Evolutionary conservation across 1,140 invertebrate genomes (phyloP), one percentile per base, ranked within the genome.

Genomic region (Homalodisca vitripennis): DNA sequence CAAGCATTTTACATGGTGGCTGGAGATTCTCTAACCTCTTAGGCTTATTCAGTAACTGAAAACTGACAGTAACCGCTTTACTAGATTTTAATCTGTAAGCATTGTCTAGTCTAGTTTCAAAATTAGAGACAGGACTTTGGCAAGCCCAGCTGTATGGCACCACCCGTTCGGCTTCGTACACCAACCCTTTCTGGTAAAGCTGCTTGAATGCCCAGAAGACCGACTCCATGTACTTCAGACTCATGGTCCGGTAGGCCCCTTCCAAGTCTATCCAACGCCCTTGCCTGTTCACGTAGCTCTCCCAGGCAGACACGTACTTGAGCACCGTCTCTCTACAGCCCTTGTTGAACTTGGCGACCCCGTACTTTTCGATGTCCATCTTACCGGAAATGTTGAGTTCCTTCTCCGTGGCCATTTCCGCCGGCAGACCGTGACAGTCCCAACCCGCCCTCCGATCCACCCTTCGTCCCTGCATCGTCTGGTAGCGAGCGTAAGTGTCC

Each of bases 171-270:
- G 97, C 97, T 79, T 92, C 88, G 79, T 99, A 99, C 0, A 99
- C 94, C 3, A 99, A 80, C 6, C 95, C 96, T 80, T 98, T 99
- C 72, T 92, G 89, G 78, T 86, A 98, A 0, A 99, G 81, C 80
- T 99, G 89, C 75, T 97, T 95, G 79, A 99, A 99, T 1, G 98
- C 88, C 95, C 96, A 99, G 98, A 98, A 99, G 70, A 99, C 90
- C 32, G 92, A 90, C 81, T 99, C 98, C 98, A 99, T 99, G 79
- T 93, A 99, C 87, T 89, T 96, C 0, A 97, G 95, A 78, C 99
- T 99, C 71, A 99, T 81, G 0, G 98, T 99, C 82, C 99, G 99
- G 80, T 99, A 99, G 80, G 99, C 98, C 82, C 99, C 97, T 74
- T 95, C 88, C 80, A 99, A 99, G 84, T 99, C 60, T 2, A 67